Evolutionary conservation across 1,140 invertebrate species (phyloP), one percentile per base, ranked within the genome.

Genomic region (Aplysia californica): DNA sequence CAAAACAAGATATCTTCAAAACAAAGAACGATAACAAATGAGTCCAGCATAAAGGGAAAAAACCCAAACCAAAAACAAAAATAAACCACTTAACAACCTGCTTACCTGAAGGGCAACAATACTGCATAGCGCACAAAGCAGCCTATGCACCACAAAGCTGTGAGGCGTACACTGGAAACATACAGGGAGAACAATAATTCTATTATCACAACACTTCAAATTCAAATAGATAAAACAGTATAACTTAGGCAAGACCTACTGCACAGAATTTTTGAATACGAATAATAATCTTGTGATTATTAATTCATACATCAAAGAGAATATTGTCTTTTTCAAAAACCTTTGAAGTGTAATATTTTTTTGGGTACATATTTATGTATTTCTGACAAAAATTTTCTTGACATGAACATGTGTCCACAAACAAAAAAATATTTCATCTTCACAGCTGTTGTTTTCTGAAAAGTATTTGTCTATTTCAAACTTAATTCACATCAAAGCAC

Each of bases 91-190:
- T 26, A 36, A n/a, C 29, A 23, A n/a, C 44, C 18, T 31, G 2
- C 78, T 80, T 81, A 87, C 86, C 86, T 82, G 65, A 86, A 85
- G 69, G 86, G 86, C 58, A 87, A 76, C 1, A 87, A 73, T 21
- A 87, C 38, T 50, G 78, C 73, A 76, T 87, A 87, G 70, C 86
- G 77, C 31, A 86, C 78, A 64, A 84, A 55, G 79, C 80, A 86
- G 61, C 86, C 86, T 36, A 85, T 29, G 44, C 80, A 80, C 80
- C 82, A 87, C 0, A 87, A 55, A 33, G 85, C 76, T 56, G 86
- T 86, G 10, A 87, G 74, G 15, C 86, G 66, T 2, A 81, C 61
- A 81, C 85, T 87, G 82, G 35, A 82, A 80, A 64, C 44, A 50
- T 50, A 50, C 10, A 50, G n/a, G 44, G 10, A n/a, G 10, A 50